These are phyloP conservation scores for Sinodicranocentrus sp. DNA, from an alignment of 2,888 invertebrate genomes.

Conservation along the genomic window DNA sequence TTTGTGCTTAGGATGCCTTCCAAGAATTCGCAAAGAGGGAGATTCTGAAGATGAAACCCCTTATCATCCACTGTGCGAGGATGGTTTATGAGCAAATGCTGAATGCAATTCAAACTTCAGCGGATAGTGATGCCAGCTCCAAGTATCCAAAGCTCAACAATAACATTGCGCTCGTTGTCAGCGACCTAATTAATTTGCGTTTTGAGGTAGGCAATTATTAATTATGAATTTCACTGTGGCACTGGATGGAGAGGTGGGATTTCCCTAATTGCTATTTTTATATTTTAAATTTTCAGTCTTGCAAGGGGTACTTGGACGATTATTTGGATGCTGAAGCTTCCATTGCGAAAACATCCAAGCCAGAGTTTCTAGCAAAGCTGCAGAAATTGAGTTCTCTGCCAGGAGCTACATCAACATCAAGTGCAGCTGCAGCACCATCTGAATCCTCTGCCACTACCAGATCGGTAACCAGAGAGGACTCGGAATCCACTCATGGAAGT, in stretches of 20 bases:
- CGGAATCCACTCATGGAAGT: too few species aligned
- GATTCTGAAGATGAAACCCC: background rate
- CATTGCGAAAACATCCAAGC: background rate
- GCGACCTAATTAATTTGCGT: background rate
- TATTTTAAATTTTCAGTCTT: background rate
- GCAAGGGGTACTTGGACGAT: background rate
- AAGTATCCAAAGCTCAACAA: background rate
- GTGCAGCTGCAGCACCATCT: background rate
- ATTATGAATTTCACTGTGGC: too few species aligned
- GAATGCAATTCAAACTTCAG: background rate
- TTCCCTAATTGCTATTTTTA: too few species aligned
- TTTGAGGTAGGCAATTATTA: background rate
- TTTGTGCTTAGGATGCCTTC: slow-evolving; percentile 5
- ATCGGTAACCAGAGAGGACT: background rate
- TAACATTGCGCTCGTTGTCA: background rate
- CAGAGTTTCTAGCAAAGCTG: background rate
- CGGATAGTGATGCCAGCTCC: background rate
- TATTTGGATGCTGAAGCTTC: background rate
- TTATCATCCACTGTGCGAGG: background rate
- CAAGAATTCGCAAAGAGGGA: background rate
- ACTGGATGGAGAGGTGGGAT: too few species aligned
- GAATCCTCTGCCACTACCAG: background rate
- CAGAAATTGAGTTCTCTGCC: background rate
- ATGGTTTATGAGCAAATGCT: background rate
- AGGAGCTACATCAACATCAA: background rate